Conservation (phyloP, 1,140 invertebrate genomes). For the Drosophila ercepeae region DNA sequence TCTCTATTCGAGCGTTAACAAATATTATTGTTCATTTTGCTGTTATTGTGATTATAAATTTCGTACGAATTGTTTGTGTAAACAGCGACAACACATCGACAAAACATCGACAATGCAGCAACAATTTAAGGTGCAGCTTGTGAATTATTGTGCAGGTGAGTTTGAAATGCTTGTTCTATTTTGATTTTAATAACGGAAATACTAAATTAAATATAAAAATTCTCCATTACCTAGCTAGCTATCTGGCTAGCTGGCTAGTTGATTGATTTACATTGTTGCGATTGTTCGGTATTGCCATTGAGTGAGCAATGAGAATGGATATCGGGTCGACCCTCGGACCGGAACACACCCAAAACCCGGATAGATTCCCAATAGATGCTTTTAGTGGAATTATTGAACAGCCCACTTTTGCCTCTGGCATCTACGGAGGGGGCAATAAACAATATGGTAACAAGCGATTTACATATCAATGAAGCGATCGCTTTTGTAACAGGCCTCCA, state of each 20-base stretch:
- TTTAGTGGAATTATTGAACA: constrained; percentile 29
- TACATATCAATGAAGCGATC: constrained; percentile 61
- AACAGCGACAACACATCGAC: constrained; percentile 59
- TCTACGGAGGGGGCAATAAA: constrained; percentile 45
- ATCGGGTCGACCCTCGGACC: constrained; percentile 22
- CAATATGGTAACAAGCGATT: constrained; percentile 64
- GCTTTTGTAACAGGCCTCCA: constrained; percentile 26
- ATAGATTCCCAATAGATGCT: constrained; percentile 27
- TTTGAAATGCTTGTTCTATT: constrained; percentile 38
- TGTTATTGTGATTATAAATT: constrained; percentile 83
- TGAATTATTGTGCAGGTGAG: constrained; percentile 75
- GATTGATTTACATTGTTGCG: constrained; percentile 71
- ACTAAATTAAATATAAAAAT: constrained; percentile 77
- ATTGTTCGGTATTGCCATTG: constrained; percentile 35
- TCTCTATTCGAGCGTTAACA: constrained; percentile 80
- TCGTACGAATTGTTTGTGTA: constrained; percentile 65
- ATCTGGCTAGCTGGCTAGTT: constrained; percentile 36
- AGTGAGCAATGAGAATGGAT: constrained; percentile 45
- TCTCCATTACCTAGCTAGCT: constrained; percentile 43
- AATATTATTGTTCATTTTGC: constrained; percentile 82
- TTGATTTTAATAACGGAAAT: constrained; percentile 75
- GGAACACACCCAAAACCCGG: constrained; percentile 51
- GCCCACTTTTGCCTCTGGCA: constrained; percentile 30
- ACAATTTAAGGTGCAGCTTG: constrained; percentile 62
- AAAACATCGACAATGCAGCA: constrained; percentile 35